Evolutionary conservation across 2,888 invertebrate genomes (phyloP).

Genomic region (Drosophila vallismaia): DNA sequence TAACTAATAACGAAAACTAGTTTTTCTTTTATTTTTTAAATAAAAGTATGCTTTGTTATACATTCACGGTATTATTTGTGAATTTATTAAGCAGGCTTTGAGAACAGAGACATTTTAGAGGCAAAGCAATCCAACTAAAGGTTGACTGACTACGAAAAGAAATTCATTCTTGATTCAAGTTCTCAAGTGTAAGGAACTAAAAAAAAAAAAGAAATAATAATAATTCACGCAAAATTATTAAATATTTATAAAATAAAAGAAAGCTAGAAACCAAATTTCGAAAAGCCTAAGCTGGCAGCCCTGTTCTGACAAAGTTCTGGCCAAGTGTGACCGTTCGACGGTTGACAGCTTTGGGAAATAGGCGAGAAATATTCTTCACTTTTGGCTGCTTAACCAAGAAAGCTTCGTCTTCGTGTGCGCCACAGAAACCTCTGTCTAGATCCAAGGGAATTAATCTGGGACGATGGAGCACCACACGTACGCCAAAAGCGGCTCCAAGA

Average conservation of each 20-base stretch:
- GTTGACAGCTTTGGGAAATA: neutral
- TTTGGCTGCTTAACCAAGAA: neutral
- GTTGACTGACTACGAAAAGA: neutral
- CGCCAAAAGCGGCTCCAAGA: constrained; percentile 78
- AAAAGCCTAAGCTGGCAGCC: neutral
- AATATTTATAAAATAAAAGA: neutral
- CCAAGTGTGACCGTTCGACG: neutral
- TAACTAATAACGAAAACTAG: neutral
- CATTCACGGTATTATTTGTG: neutral
- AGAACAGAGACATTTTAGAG: too few relatives aligned
- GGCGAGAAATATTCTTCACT: neutral
- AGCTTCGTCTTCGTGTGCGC: neutral
- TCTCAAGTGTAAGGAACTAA: too few relatives aligned
- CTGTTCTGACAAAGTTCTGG: neutral
- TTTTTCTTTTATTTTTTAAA: neutral
- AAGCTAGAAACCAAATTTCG: neutral
- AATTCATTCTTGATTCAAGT: too few relatives aligned
- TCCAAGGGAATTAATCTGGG: neutral
- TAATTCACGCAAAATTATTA: neutral
- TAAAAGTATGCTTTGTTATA: neutral
- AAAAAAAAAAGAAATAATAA: too few relatives aligned
- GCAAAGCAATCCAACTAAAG: too few relatives aligned
- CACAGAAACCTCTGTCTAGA: neutral
- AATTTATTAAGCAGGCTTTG: neutral
- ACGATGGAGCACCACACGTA: constrained; percentile 82